Conservation (phyloP, 2,797 vertebrate species). For the Linurgus olivaceus region DNA sequence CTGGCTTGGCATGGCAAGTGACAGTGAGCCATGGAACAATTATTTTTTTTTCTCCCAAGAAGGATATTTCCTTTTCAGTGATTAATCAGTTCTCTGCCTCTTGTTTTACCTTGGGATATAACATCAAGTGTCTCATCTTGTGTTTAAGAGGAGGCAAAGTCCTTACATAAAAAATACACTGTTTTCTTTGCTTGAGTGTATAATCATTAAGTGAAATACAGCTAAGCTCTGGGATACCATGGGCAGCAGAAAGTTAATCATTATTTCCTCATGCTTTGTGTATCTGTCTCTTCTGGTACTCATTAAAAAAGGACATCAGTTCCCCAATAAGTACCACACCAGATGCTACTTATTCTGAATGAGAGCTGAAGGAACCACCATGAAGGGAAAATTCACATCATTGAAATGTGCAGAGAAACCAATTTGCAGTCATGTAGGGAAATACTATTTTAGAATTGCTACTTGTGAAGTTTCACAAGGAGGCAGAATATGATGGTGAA, state of each 20-base stretch:
- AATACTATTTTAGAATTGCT: not conserved
- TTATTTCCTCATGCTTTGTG: conserved; percentile 19
- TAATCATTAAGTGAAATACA: not conserved
- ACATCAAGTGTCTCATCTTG: not conserved
- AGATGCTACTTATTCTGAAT: conserved; percentile 42
- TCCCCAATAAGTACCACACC: conserved; percentile 15
- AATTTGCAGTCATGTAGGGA: not conserved
- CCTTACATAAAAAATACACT: not conserved
- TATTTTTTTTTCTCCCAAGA: not conserved
- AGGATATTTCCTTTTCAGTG: not conserved
- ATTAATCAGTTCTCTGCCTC: conserved; percentile 16
- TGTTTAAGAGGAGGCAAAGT: not conserved
- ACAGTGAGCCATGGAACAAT: not conserved
- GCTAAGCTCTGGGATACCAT: not conserved
- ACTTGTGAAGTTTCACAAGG: conserved; percentile 1
- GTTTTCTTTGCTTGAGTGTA: not conserved
- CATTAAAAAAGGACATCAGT: conserved; percentile 52
- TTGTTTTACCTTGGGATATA: not conserved
- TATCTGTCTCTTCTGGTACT: conserved; percentile 12
- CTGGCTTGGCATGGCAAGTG: not conserved
- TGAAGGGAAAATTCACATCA: not conserved
- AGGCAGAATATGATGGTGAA: not conserved
- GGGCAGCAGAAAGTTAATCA: conserved; percentile 36
- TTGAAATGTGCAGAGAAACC: not conserved
- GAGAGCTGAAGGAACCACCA: conserved; percentile 17